Percentiles rank a stretch among this genome's conserved stretches.
These are phyloP conservation scores for Aphelinus atriplicis DNA, from an alignment of 1,140 invertebrate genomes.

Conservation along the genomic window DNA sequence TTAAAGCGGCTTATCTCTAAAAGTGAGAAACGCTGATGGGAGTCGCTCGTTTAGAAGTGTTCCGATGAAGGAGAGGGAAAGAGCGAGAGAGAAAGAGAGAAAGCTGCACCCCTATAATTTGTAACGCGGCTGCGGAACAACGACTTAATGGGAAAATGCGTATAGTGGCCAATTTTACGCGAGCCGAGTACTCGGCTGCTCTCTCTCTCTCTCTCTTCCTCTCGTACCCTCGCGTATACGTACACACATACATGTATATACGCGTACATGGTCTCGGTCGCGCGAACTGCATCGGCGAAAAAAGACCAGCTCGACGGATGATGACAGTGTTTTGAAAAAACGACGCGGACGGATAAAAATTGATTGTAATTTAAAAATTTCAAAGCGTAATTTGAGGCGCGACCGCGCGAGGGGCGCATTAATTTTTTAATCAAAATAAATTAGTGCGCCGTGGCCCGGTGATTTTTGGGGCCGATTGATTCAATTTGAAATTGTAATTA, in stretches of 20 bases:
- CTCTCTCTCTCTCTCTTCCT: too few species aligned
- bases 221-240: too few species aligned
- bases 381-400: conserved; percentile 1
- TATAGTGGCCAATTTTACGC: conserved; percentile 56
- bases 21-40: conserved; percentile 34
- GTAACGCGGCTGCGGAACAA: conserved; percentile 49
- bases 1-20: conserved; percentile 25
- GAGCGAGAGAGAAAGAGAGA: neutral
- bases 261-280: neutral
- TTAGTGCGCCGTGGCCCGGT: neutral
- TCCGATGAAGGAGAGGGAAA: neutral
- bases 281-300: neutral
- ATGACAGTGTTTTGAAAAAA: conserved; percentile 23
- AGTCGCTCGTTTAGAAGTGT: conserved; percentile 31
- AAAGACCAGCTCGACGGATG: conserved; percentile 21
- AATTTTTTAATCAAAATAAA: conserved; percentile 31
- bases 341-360: neutral
- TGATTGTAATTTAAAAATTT: conserved; percentile 11
- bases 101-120: conserved; percentile 57
- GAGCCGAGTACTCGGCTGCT: conserved; percentile 42
- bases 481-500: conserved; percentile 32
- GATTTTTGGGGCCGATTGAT: neutral
- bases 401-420: neutral
- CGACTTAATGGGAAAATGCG: conserved; percentile 60
- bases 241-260: conserved; percentile 22